These are phyloP conservation scores for Clunio marinus DNA, from an alignment of 2,888 invertebrate genomes.

Conservation along the genomic window DNA sequence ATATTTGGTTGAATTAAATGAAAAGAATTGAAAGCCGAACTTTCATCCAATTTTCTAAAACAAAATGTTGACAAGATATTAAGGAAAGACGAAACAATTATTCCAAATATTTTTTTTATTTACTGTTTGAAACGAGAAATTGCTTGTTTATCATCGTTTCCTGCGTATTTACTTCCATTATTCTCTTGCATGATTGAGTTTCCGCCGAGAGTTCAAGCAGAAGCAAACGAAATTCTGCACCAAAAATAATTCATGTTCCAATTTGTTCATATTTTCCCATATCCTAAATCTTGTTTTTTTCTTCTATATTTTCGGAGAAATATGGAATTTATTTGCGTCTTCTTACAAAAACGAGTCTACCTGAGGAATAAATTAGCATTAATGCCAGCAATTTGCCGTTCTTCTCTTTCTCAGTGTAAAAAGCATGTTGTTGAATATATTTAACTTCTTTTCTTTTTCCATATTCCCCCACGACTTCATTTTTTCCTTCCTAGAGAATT, in stretches of 20 bases:
- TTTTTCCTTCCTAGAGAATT: not conserved
- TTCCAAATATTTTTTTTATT: no score
- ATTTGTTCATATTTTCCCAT: slow-evolving; percentile 4
- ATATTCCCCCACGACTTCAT: not conserved
- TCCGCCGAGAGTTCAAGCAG: no score
- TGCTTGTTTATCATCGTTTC: no score
- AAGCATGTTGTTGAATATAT: slow-evolving; percentile 17
- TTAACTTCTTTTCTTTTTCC: not conserved
- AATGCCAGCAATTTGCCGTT: slow-evolving; percentile 16
- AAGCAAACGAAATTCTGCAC: not conserved
- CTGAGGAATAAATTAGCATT: slow-evolving; percentile 25
- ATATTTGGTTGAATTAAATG: no score
- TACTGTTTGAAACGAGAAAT: no score
- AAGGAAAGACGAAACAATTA: no score
- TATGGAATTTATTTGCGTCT: not conserved
- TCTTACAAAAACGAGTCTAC: not conserved
- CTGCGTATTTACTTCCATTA: no score
- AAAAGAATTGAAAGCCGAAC: no score
- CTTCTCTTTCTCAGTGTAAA: not conserved
- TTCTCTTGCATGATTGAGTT: no score
- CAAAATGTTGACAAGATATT: no score
- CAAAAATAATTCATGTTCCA: slow-evolving; percentile 1
- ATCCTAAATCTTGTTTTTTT: no score
- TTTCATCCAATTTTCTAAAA: no score
- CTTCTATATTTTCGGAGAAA: slow-evolving; percentile 1